Percentiles rank a stretch among this genome's conserved stretches.
Evolutionary conservation across 2,797 vertebrate species (phyloP).

Genomic region (Lagocephalus sceleratus): DNA sequence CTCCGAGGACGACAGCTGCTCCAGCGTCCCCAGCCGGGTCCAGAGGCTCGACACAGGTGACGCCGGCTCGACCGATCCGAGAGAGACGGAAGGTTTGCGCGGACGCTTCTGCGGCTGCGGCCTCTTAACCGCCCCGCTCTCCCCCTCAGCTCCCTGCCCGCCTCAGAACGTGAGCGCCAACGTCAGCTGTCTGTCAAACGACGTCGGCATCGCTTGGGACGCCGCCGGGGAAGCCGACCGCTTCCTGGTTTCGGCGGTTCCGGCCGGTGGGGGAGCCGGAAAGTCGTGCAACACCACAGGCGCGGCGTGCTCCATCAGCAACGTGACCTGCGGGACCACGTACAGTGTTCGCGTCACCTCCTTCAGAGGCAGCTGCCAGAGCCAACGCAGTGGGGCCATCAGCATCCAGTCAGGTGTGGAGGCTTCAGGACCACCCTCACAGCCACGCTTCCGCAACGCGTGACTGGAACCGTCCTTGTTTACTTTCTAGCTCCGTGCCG

Average conservation of each 20-base stretch:
- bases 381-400: constrained; percentile 25
- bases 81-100: not conserved
- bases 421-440: not conserved
- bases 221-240: constrained; percentile 36
- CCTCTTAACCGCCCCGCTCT: not conserved
- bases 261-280: constrained; percentile 14
- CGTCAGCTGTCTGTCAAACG: constrained; percentile 52
- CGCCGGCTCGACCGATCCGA: not conserved
- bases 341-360: constrained; percentile 57
- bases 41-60: constrained; percentile 55
- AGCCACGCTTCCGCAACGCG: not conserved
- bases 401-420: constrained; percentile 52
- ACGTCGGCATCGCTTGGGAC: constrained; percentile 58
- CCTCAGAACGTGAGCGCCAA: constrained; percentile 56
- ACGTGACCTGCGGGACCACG: constrained; percentile 58
- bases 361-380: constrained; percentile 51
- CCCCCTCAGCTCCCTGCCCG: constrained; percentile 59
- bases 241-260: constrained; percentile 45
- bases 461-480: not conserved
- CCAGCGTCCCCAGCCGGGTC: constrained; percentile 52
- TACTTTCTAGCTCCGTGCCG: constrained; percentile 68
- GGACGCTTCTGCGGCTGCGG: not conserved
- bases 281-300: constrained; percentile 57
- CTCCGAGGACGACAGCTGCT: constrained; percentile 54
- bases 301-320: constrained; percentile 44